Conservation (phyloP, 2,113 vertebrate species). For the Burhinus oedicnemus region DNA sequence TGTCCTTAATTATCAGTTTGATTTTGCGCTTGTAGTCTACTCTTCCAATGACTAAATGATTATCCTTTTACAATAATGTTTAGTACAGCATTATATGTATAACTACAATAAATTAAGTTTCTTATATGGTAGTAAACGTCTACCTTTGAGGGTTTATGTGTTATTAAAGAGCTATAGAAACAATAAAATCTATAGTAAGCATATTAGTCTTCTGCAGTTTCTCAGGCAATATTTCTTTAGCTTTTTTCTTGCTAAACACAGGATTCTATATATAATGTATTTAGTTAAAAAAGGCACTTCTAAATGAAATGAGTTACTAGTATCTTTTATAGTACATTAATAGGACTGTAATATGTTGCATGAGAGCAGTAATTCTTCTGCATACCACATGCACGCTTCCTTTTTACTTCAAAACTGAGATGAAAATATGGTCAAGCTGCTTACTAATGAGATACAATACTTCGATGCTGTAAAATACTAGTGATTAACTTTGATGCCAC, state of each 20-base stretch:
- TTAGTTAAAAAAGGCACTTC: neutral
- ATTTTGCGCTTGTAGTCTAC: neutral
- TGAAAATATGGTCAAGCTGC: conserved; percentile 27
- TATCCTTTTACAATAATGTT: neutral
- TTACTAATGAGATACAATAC: conserved; percentile 38
- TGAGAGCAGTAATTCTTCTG: conserved; percentile 49
- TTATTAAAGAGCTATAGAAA: neutral
- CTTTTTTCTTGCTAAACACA: neutral
- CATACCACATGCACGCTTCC: conserved; percentile 30
- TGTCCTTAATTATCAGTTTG: conserved; percentile 35
- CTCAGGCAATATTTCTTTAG: neutral
- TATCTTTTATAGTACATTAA: conserved; percentile 7
- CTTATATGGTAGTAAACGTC: neutral
- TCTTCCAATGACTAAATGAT: neutral
- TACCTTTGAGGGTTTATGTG: neutral
- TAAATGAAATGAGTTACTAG: neutral
- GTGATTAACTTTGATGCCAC: neutral
- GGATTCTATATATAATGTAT: neutral
- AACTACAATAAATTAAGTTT: neutral
- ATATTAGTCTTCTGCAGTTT: neutral
- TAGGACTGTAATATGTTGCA: conserved; percentile 2
- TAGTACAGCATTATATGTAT: neutral
- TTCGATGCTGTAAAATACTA: conserved; percentile 34
- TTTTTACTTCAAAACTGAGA: conserved; percentile 51
- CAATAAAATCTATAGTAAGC: neutral